Evolutionary conservation across 2,797 vertebrate genomes (phyloP).

Genomic region (Spheniscus humboldti): DNA sequence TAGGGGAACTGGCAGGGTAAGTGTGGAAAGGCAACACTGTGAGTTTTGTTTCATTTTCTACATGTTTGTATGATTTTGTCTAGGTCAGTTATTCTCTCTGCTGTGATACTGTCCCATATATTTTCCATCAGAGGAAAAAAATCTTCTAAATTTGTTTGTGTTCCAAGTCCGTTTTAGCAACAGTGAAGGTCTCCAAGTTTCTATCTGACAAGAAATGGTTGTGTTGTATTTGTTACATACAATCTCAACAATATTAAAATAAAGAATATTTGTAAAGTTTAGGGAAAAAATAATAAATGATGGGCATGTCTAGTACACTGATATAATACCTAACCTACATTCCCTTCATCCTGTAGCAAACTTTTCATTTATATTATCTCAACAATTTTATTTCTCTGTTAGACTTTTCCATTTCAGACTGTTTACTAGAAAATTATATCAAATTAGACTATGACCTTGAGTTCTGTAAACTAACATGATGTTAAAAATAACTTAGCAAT

Average conservation of each 20-base stretch:
- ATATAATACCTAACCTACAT: not conserved
- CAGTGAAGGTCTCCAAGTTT: not conserved
- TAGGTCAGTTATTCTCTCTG: not conserved
- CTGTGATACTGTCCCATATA: not conserved
- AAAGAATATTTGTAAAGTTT: not conserved
- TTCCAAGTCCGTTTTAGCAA: not conserved
- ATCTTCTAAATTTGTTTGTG: not conserved
- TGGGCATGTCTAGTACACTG: not conserved
- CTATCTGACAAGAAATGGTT: not conserved
- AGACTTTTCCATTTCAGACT: not conserved
- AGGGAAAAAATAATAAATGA: not conserved
- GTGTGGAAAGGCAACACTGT: not conserved
- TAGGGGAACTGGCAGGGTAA: not conserved
- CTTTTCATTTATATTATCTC: not conserved
- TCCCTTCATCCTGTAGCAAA: not conserved
- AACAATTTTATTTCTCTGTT: not conserved
- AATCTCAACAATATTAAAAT: not conserved
- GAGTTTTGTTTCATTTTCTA: not conserved
- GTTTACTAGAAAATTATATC: not conserved
- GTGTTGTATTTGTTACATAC: not conserved
- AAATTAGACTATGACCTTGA: not conserved
- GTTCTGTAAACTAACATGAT: not conserved
- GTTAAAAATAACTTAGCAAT: not conserved
- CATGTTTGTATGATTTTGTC: not conserved
- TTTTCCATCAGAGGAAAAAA: not conserved